These are phyloP conservation scores for Ceyx margarethae DNA, from an alignment of 2,113 vertebrate species.

Conservation along the genomic window DNA sequence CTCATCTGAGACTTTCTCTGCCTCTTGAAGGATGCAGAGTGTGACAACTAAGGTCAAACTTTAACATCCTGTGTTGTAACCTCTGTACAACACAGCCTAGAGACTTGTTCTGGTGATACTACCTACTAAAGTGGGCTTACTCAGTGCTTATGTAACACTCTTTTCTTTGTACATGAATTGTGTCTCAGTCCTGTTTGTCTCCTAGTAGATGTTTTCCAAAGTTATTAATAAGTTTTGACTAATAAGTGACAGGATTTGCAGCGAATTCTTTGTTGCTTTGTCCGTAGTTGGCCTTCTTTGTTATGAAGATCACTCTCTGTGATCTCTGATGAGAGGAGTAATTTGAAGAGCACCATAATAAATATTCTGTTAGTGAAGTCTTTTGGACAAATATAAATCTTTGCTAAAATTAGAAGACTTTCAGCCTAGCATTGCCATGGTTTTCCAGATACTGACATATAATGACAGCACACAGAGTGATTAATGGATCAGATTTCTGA, in stretches of 20 bases:
- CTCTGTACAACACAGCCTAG: slow-evolving; percentile 17
- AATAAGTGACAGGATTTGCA: background rate
- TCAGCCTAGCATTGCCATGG: background rate
- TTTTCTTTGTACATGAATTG: background rate
- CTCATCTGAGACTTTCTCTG: background rate
- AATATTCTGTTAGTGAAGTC: background rate
- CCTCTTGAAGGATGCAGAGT: background rate
- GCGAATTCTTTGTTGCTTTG: background rate
- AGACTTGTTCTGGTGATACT: background rate
- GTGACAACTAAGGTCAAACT: slow-evolving; percentile 13
- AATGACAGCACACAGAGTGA: background rate
- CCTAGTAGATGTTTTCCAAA: background rate
- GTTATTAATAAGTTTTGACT: background rate
- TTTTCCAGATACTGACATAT: background rate
- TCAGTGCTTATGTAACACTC: background rate
- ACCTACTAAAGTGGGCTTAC: background rate
- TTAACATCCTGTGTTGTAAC: background rate
- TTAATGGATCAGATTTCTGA: background rate
- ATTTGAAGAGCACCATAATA: background rate
- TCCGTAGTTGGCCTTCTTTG: background rate
- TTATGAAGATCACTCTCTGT: background rate
- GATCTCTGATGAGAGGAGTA: slow-evolving; percentile 4
- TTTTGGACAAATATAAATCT: slow-evolving; percentile 33
- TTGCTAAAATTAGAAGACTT: slow-evolving; percentile 48
- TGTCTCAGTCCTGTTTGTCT: background rate